Percentiles rank a stretch among this genome's conserved stretches.
These are phyloP conservation scores for Xiphophorus couchianus DNA, from an alignment of 2,113 vertebrate genomes.

Conservation along the genomic window DNA sequence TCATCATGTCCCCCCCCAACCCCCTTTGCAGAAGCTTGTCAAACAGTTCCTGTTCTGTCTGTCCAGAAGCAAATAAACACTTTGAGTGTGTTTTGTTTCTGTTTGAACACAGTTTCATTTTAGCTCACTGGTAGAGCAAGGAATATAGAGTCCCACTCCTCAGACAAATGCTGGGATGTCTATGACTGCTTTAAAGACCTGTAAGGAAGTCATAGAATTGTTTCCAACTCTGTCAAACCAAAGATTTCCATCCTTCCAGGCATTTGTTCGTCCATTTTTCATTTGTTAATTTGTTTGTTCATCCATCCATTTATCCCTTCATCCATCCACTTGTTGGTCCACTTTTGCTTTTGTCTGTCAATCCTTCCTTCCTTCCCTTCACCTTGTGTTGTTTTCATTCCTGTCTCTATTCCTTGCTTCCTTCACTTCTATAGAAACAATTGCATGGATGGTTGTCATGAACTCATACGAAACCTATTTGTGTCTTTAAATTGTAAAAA, in stretches of 20 bases:
- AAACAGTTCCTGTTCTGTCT: constrained; percentile 26
- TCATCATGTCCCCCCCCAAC: constrained; percentile 26
- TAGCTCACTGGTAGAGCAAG: background rate
- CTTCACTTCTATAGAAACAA: background rate
- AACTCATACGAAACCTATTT: background rate
- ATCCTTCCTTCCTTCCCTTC: too few species aligned
- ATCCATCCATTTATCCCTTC: too few species aligned
- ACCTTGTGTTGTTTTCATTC: background rate
- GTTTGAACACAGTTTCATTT: background rate
- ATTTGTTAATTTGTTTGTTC: too few species aligned
- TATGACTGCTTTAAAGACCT: too few species aligned
- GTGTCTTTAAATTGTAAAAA: background rate
- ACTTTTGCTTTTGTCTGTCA: too few species aligned
- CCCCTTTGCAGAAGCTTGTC: constrained; percentile 43
- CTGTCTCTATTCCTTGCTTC: background rate
- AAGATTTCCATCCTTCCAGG: background rate
- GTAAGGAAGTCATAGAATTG: too few species aligned
- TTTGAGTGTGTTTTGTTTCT: background rate
- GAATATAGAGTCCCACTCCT: background rate
- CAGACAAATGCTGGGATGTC: too few species aligned
- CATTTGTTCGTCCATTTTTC: too few species aligned
- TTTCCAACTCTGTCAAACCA: too few species aligned
- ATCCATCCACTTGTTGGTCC: too few species aligned
- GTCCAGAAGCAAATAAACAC: constrained; percentile 8
- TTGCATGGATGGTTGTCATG: background rate